These are phyloP conservation scores for Drosophila truncata DNA, from an alignment of 1,140 invertebrate species.

Conservation along the genomic window DNA sequence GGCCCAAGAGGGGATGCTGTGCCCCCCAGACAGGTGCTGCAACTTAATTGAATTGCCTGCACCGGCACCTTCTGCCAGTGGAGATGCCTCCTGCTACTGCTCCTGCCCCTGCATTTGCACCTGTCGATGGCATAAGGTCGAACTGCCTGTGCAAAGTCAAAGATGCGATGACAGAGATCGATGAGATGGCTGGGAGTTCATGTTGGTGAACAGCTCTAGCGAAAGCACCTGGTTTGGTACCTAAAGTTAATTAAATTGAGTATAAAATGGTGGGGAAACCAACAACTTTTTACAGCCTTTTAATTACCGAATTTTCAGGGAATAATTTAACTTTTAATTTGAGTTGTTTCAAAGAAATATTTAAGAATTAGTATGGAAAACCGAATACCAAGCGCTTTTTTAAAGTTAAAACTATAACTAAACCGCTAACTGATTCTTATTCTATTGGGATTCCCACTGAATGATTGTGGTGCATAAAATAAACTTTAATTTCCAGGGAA, in stretches of 20 bases:
- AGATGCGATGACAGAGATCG: conserved; percentile 67
- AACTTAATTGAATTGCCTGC: conserved; percentile 78
- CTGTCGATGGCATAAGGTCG: conserved; percentile 53
- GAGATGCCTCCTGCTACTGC: background rate
- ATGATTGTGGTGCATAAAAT: conserved; percentile 4
- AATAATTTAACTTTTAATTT: background rate
- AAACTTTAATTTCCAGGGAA: conserved; percentile 22
- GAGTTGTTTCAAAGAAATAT: background rate
- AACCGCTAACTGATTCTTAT: background rate
- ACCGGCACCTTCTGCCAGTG: conserved; percentile 9
- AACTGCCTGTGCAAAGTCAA: conserved; percentile 38
- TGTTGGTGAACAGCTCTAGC: conserved; percentile 10
- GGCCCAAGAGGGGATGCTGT: conserved; percentile 22
- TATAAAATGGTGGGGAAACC: background rate
- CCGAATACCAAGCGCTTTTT: background rate
- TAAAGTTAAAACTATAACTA: background rate
- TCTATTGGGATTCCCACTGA: background rate
- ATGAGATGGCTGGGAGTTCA: conserved; percentile 35
- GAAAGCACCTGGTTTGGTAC: background rate
- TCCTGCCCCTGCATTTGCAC: conserved; percentile 8
- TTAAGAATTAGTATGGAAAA: background rate
- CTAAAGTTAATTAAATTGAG: background rate
- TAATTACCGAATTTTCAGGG: background rate
- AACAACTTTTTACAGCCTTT: background rate
- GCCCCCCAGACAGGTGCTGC: conserved; percentile 48